Conservation (phyloP, 1,140 invertebrate species). For the Melipona quadrifasciata region DNA sequence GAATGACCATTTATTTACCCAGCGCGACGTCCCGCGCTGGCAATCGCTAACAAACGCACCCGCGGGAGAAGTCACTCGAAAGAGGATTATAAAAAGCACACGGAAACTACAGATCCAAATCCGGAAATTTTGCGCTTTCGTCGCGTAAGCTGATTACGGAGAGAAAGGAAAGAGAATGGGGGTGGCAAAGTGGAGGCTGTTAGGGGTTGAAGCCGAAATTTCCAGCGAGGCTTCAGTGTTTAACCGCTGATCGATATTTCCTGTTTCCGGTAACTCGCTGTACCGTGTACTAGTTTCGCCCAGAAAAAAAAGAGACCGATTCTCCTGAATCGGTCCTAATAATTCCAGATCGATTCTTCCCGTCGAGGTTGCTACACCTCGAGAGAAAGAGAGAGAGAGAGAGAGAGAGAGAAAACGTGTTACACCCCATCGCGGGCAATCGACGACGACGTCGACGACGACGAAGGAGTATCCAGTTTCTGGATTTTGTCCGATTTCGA, state of each 20-base stretch:
- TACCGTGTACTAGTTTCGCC: neutral
- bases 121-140: neutral
- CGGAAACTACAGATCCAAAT: neutral
- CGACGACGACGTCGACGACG: neutral
- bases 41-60: no score
- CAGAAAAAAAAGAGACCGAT: no score
- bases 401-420: neutral
- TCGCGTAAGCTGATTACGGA: constrained; percentile 18
- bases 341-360: neutral
- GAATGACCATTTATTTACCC: no score
- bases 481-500: constrained; percentile 35
- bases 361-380: neutral
- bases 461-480: neutral
- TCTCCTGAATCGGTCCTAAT: no score
- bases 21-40: neutral
- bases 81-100: neutral
- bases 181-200: no score
- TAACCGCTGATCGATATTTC: constrained; percentile 41
- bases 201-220: constrained; percentile 5
- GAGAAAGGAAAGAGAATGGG: neutral
- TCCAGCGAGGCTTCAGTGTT: constrained; percentile 26
- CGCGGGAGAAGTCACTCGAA: neutral
- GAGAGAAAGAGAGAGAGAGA: neutral
- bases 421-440: neutral
- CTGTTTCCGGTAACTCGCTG: constrained; percentile 2